These are phyloP conservation scores for Delichon dasypus DNA, from an alignment of 2,797 vertebrate genomes.

Conservation along the genomic window DNA sequence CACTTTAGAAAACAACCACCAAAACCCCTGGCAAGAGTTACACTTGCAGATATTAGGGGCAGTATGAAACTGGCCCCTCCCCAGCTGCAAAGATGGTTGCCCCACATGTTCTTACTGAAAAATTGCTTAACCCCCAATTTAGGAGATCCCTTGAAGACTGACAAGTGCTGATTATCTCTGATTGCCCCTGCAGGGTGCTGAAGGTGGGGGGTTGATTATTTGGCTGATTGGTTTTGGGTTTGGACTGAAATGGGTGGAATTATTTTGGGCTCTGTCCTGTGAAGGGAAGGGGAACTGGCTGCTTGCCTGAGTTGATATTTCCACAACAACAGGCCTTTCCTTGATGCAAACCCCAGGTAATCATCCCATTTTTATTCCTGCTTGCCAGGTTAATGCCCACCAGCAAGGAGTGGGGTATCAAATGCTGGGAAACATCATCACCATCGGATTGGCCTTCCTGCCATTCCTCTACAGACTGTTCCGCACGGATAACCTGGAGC, in stretches of 20 bases:
- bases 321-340: background rate
- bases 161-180: background rate
- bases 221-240: background rate
- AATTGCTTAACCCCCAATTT: rapidly evolving
- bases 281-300: background rate
- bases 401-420: constrained; percentile 94
- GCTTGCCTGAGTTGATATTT: background rate
- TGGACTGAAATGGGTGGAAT: background rate
- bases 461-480: constrained; percentile 88
- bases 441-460: constrained; percentile 83
- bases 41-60: rapidly evolving
- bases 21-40: background rate
- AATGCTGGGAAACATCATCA: constrained; percentile 86
- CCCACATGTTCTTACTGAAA: background rate
- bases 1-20: background rate
- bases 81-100: background rate
- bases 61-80: background rate
- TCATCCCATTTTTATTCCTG: background rate
- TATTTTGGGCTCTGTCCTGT: background rate
- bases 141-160: background rate
- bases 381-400: constrained; percentile 87
- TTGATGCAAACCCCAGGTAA: background rate
- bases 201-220: background rate
- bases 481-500: constrained; percentile 80
- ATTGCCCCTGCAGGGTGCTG: background rate